Base-by-base conservation (phyloP, 2,797 vertebrate genomes). In the Mus spretus region DNA sequence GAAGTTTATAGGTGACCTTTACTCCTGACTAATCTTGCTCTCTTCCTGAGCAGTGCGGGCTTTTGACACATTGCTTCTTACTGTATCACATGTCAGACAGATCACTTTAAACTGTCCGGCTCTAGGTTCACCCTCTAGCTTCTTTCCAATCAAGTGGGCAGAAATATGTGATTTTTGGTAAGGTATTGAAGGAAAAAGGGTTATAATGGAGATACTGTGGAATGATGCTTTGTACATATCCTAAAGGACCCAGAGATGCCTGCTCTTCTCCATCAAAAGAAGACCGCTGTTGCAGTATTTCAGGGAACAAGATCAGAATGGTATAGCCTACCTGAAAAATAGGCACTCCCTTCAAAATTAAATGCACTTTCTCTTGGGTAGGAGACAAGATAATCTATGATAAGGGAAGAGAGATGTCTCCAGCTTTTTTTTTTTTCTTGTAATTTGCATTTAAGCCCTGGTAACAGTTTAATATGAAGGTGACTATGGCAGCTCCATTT, bases 1-100 rank as follows among this genome's bases (percentile, higher is more conserved):
- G 20, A 95, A 87, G 91, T 94, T 95, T 97, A 78, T 67, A 67
- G 57, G 70, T 86, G 89, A 74, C 87, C 34, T 78, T 96, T 93
- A 59, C 13, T 91, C 80, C 59, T 87, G 53, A 74, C 31, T 88
- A 77, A 89, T 89, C 92, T 74, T 90, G 65, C 59, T 95, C 95
- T 96, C 89, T 81, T 89, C 82, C n/a, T 22, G 17, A 88, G 93
- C 57, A 44, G 9, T 75, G 61, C 4, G 34, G 24, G 80, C 79
- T 95, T 95, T 77, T 65, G 24, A 88, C 63, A 83, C 61, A 70
- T n/a, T 89, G 67, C 75, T 96, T 93, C 61, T 97, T 86, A 26
- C 17, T 83, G 15, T 85, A 83, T 5, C 90, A 67, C 89, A 94
- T 79, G 37, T 59, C 89, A 86, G 59, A 31, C 50, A n/a, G 34